These are phyloP conservation scores for Okamejei kenojei DNA, from an alignment of 2,797 vertebrate genomes.

Conservation along the genomic window DNA sequence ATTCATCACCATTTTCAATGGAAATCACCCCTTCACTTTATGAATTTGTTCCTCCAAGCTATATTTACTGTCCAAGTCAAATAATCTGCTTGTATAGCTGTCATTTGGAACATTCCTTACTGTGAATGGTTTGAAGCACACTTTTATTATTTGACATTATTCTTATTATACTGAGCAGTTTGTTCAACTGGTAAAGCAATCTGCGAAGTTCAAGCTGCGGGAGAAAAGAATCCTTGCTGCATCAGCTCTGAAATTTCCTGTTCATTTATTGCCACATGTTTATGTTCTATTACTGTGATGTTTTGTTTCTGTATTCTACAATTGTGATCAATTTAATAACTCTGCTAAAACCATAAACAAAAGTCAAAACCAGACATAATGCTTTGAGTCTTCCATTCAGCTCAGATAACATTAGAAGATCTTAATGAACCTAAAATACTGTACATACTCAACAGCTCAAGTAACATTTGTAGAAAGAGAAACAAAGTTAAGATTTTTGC, in stretches of 20 bases:
- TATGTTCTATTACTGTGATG: background rate
- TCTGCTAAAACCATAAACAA: background rate
- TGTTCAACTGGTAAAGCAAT: slow-evolving; percentile 14
- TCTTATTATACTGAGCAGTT: background rate
- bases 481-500: no score
- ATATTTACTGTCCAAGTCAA: background rate
- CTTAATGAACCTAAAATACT: no score
- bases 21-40: background rate
- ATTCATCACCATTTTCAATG: background rate
- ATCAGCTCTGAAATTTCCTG: background rate
- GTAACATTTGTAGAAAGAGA: no score
- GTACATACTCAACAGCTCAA: no score
- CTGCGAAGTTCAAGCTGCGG: background rate
- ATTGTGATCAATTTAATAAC: background rate
- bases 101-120: background rate
- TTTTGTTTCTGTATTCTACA: background rate
- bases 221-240: background rate
- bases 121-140: background rate
- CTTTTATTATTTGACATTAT: background rate
- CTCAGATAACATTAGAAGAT: background rate
- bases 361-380: background rate
- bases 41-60: background rate
- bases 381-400: background rate
- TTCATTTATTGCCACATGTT: background rate
- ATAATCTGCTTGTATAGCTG: background rate